Evolutionary conservation across 2,113 vertebrate species (phyloP).

Genomic region (Petroica traversi): DNA sequence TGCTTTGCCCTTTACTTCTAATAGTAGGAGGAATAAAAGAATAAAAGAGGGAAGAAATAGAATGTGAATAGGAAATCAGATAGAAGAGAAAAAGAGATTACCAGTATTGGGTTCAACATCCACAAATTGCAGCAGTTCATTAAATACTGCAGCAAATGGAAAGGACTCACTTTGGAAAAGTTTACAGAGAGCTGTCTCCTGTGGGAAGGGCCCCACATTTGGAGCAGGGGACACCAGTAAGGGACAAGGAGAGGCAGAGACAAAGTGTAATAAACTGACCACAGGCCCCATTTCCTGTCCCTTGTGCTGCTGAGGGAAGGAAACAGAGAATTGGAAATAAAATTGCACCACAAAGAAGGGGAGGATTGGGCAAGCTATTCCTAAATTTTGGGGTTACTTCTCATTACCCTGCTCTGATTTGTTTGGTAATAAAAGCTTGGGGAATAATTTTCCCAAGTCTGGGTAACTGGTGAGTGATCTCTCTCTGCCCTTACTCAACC

Average conservation of each 20-base stretch:
- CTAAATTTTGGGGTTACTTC: neutral
- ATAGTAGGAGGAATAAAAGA: neutral
- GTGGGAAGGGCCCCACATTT: too few species aligned
- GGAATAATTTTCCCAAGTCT: neutral
- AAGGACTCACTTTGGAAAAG: neutral
- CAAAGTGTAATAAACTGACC: neutral
- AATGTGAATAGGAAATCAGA: neutral
- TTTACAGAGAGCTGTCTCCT: neutral
- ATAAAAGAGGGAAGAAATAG: neutral
- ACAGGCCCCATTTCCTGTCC: neutral
- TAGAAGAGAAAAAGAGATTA: neutral
- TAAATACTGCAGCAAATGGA: neutral
- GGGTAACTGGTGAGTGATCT: neutral
- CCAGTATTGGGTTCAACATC: neutral
- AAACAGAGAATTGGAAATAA: neutral
- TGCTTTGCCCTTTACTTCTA: neutral
- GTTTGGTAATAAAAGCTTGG: neutral
- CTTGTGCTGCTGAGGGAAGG: neutral
- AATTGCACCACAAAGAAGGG: neutral
- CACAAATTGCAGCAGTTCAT: neutral
- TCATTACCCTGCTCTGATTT: neutral
- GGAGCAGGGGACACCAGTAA: neutral
- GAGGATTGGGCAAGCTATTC: neutral
- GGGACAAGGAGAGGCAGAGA: neutral
- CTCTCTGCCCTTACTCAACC: neutral